Conservation (phyloP, 2,888 invertebrate species). For the Drosophila suboccidentalis region DNA sequence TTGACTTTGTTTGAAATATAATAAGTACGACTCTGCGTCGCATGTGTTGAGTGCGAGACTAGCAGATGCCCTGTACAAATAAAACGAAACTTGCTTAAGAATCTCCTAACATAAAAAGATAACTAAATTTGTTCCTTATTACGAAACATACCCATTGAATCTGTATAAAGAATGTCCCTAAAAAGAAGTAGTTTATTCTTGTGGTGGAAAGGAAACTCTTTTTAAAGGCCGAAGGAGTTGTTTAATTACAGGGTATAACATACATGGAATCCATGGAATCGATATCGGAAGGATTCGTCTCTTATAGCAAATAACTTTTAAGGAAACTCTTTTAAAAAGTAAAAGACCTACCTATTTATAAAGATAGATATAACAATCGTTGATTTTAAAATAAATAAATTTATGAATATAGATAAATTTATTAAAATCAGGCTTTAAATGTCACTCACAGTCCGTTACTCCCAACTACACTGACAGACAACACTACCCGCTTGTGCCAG, state of each 20-base stretch:
- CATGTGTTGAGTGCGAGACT: background rate
- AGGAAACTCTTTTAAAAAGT: no score
- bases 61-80: conserved; percentile 26
- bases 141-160: background rate
- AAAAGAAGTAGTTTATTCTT: background rate
- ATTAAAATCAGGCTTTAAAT: background rate
- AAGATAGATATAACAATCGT: no score
- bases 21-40: conserved; percentile 28
- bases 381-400: no score
- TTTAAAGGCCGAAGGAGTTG: background rate
- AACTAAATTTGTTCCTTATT: no score
- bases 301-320: no score
- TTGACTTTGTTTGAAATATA: conserved; percentile 72
- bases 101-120: background rate
- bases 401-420: background rate
- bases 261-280: no score
- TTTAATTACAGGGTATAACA: background rate
- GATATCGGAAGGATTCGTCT: no score
- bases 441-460: no score
- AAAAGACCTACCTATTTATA: background rate
- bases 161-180: background rate
- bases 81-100: background rate
- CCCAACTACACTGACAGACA: no score
- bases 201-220: background rate
- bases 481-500: background rate